These are phyloP conservation scores for Nemurella pictetii DNA, from an alignment of 2,888 invertebrate species.

Conservation along the genomic window DNA sequence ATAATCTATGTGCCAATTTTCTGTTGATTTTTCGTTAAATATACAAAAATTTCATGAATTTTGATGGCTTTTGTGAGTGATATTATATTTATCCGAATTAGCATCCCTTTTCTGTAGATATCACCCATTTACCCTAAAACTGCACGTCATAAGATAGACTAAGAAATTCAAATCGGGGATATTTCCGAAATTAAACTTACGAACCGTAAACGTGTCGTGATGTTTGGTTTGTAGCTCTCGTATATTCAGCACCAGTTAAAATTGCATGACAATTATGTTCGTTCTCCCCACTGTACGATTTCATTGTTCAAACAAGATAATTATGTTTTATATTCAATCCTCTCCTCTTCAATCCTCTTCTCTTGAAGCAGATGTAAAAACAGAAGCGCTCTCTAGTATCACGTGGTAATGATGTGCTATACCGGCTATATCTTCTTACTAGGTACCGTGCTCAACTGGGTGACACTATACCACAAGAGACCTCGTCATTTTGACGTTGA, in stretches of 20 bases:
- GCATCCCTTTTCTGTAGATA: too few relatives aligned
- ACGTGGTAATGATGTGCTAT: background rate
- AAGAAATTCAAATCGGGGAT: too few relatives aligned
- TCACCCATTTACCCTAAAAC: too few relatives aligned
- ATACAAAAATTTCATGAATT: too few relatives aligned
- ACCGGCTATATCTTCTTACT: background rate
- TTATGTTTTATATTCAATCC: background rate
- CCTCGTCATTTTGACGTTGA: background rate
- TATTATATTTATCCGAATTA: too few relatives aligned
- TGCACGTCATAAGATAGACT: too few relatives aligned
- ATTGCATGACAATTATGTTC: background rate
- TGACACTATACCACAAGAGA: background rate
- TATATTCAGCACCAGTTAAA: background rate
- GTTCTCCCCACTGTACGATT: background rate
- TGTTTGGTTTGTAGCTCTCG: background rate
- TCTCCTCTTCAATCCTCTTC: background rate
- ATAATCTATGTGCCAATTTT: too few relatives aligned
- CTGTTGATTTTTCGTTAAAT: too few relatives aligned
- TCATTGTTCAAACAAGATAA: background rate
- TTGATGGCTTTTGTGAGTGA: too few relatives aligned
- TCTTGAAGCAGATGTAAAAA: background rate
- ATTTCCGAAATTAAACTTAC: too few relatives aligned
- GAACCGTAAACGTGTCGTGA: background rate
- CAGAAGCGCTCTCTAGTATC: background rate
- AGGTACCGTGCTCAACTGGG: background rate